Evolutionary conservation across 2,888 invertebrate species (phyloP).

Genomic region (Mesochorus sp.): DNA sequence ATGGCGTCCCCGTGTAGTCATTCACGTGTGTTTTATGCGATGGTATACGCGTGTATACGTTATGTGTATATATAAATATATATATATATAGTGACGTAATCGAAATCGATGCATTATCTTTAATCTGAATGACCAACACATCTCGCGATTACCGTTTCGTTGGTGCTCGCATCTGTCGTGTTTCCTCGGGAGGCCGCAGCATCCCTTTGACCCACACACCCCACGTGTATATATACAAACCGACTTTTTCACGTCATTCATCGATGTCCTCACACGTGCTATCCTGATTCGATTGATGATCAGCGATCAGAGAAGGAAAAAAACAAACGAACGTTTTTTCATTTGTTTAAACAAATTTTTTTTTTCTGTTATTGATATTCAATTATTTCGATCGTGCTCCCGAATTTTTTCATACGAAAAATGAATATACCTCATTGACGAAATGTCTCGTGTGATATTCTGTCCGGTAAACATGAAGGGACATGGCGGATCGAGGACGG

Average conservation of each 20-base stretch:
- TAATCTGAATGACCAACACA: conserved; percentile 60
- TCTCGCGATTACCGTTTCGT: conserved; percentile 22
- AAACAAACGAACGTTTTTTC: too few species aligned
- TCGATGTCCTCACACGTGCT: too few species aligned
- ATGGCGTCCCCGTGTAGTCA: conserved; percentile 44
- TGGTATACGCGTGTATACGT: conserved; percentile 9
- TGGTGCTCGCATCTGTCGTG: conserved; percentile 54
- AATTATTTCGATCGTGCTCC: neutral
- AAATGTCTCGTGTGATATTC: conserved; percentile 1
- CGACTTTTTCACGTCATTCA: too few species aligned
- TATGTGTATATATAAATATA: too few species aligned
- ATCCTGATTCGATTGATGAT: too few species aligned
- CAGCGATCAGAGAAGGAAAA: too few species aligned
- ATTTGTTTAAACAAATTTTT: too few species aligned
- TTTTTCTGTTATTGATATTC: neutral
- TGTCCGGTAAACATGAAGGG: conserved; percentile 1
- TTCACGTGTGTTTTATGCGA: conserved; percentile 25
- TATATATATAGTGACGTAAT: neutral
- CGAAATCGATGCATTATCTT: conserved; percentile 55
- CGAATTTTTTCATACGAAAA: too few species aligned
- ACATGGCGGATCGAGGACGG: conserved; percentile 7
- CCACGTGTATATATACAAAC: neutral
- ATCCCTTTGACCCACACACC: conserved; percentile 5
- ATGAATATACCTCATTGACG: neutral
- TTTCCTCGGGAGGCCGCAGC: neutral